Evolutionary conservation across 2,888 invertebrate genomes (phyloP).

Genomic region (Xestia sexstrigata): DNA sequence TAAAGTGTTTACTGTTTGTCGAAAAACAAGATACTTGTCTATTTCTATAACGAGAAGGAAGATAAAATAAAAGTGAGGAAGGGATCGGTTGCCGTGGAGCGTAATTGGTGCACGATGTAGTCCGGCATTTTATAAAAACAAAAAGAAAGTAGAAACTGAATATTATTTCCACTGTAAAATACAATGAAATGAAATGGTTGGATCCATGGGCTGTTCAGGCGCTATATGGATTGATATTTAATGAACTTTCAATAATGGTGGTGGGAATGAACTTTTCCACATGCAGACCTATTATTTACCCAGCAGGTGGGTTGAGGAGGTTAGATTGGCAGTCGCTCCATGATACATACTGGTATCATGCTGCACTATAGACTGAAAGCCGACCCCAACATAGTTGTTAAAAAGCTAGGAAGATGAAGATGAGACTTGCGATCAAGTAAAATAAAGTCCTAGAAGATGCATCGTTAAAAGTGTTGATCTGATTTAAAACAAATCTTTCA

Average conservation of each 20-base stretch:
- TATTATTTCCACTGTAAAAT: slow-evolving; percentile 41
- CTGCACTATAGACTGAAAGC: background rate
- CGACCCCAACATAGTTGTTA: background rate
- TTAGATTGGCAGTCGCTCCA: background rate
- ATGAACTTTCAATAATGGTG: slow-evolving; percentile 13
- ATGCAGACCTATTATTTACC: background rate
- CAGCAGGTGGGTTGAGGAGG: background rate
- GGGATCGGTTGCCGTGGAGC: slow-evolving; percentile 18
- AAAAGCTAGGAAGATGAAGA: background rate
- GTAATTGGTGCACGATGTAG: slow-evolving; percentile 51
- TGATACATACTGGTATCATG: background rate
- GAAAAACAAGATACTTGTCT: slow-evolving; percentile 48
- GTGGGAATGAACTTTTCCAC: background rate
- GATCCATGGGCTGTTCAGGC: slow-evolving; percentile 4
- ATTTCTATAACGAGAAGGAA: slow-evolving; percentile 47
- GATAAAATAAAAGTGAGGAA: slow-evolving; percentile 29
- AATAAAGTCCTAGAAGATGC: background rate
- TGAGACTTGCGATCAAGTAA: background rate
- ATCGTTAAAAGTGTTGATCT: background rate
- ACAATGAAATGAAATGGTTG: slow-evolving; percentile 39
- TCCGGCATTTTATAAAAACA: slow-evolving; percentile 24
- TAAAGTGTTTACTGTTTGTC: slow-evolving; percentile 57
- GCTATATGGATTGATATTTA: background rate
- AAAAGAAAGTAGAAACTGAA: slow-evolving; percentile 34
- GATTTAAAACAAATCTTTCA: background rate